Evolutionary conservation across 2,888 invertebrate species (phyloP).

Genomic region (Ophraella communa): DNA sequence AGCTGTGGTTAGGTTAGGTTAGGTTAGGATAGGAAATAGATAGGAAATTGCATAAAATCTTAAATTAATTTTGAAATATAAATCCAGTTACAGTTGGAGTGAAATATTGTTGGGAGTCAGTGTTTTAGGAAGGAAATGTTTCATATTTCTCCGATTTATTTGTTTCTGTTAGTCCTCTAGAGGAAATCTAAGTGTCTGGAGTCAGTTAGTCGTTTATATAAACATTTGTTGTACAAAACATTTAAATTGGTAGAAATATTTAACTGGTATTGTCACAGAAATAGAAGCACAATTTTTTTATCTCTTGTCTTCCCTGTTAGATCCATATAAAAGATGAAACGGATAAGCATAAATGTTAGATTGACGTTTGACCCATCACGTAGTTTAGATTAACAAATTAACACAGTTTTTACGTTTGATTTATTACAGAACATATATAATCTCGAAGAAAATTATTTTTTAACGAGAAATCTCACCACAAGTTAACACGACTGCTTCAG

Average conservation of each 20-base stretch:
- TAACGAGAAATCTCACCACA: constrained; percentile 12
- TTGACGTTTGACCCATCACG: not conserved
- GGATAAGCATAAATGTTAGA: not conserved
- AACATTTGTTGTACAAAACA: not conserved
- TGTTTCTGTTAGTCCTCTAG: not conserved
- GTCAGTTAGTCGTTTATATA: not conserved
- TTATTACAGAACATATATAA: not conserved
- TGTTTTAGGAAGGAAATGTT: constrained; percentile 20
- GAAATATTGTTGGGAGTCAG: constrained; percentile 29
- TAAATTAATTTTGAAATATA: constrained; percentile 36
- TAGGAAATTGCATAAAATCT: constrained; percentile 35
- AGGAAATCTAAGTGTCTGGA: not conserved
- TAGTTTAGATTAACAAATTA: not conserved
- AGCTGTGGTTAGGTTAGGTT: constrained; percentile 32
- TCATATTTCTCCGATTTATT: constrained; percentile 6
- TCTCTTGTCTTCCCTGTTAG: too few species aligned
- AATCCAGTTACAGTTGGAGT: constrained; percentile 28
- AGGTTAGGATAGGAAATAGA: too few species aligned
- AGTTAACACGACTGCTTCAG: not conserved
- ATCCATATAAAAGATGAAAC: not conserved
- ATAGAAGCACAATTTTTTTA: too few species aligned
- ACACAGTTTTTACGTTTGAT: constrained; percentile 10
- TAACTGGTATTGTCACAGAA: not conserved
- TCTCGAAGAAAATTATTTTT: constrained; percentile 8
- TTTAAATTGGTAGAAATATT: not conserved